These are phyloP conservation scores for Candoia aspera DNA, from an alignment of 2,113 vertebrate species.

Conservation along the genomic window DNA sequence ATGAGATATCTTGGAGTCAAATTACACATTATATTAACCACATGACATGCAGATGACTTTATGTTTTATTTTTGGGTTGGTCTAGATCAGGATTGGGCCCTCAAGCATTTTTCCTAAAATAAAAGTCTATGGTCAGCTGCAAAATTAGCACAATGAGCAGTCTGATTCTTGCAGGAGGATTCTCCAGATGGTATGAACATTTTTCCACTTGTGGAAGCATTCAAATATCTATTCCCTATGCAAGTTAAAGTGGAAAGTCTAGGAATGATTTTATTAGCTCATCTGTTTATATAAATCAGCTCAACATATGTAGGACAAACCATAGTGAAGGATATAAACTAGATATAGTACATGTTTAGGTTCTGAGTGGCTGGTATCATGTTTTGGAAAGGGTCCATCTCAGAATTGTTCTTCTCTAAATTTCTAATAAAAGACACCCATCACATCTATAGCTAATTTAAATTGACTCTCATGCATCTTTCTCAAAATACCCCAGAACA, in stretches of 20 bases:
- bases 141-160: background rate
- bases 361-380: background rate
- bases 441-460: background rate
- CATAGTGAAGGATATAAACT: background rate
- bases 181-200: background rate
- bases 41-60: background rate
- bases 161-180: background rate
- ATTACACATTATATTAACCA: background rate
- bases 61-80: background rate
- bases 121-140: background rate
- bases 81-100: background rate
- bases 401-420: background rate
- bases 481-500: background rate
- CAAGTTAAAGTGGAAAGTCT: background rate
- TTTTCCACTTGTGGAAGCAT: background rate
- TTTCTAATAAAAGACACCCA: background rate
- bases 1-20: background rate
- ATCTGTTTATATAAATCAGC: background rate
- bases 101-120: background rate
- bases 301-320: background rate
- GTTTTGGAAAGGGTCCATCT: background rate
- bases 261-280: background rate
- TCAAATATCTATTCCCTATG: background rate
- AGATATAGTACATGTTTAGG: background rate
- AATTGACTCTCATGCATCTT: background rate